Evolutionary conservation across 1,140 invertebrate genomes (phyloP), one percentile per base, ranked within the genome.

Genomic region (Drosophila novamexicana): DNA sequence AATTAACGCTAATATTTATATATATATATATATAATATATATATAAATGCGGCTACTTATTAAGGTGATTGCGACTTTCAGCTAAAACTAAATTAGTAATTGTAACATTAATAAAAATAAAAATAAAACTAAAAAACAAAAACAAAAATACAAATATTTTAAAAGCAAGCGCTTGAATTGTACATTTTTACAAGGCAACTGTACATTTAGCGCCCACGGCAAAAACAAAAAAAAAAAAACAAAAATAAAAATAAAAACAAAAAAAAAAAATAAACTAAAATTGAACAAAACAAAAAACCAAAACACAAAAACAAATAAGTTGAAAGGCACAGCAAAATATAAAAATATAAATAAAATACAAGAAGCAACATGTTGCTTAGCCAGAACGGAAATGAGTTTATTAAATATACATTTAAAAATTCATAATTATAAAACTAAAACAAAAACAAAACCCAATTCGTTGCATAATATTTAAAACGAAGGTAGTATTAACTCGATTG

Each of bases 401-500:
- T 88, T 89, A 86, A 86, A 86, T 79, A 88, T 88, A 88, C 68
- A 86, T 86, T 86, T 79, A 86, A 86, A 83, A 83, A 86, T 77
- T 85, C 81, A 84, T 85, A 77, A 85, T 85, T 40, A 70, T 47
- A 73, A 69, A 45, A 62, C 7, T 9, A 36, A 62, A 58, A 44
- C 12, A 61, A 64, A 61, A 65, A 18, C 22, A 72, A 81, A 83
- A 84, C 76, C 77, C 71, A 83, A 90, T 85, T 90, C 85, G 85
- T 90, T 90, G 81, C 85, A 90, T 90, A 86, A 86, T 86, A 90
- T 90, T 86, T 90, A 90, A 90, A 90, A 86, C 86, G 86, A 85
- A 86, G 86, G 86, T 86, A 90, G 86, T 86, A 90, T 90, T 90
- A 89, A 91, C 89, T 91, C 85, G 90, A 91, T 91, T 91, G 90